Evolutionary conservation across 2,113 vertebrate species (phyloP).

Genomic region (Pterophyllum scalare): DNA sequence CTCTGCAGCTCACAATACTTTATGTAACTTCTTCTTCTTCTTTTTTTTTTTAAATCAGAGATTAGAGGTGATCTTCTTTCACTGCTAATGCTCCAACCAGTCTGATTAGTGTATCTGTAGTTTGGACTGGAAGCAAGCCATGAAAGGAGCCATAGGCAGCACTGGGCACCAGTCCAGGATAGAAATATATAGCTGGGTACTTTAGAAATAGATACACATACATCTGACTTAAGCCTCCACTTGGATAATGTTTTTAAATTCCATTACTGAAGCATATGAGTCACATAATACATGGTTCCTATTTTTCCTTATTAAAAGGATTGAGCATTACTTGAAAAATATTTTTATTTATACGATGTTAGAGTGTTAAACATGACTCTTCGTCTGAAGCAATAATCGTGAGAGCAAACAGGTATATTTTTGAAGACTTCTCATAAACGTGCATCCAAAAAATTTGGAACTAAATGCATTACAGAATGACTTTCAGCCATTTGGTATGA

Average conservation of each 20-base stretch:
- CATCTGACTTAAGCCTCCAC: constrained; percentile 33
- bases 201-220: constrained; percentile 48
- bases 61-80: constrained; percentile 72
- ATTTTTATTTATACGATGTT: neutral
- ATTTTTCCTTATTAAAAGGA: constrained; percentile 12
- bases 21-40: constrained; percentile 58
- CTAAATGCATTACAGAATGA: neutral
- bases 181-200: constrained; percentile 57
- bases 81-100: constrained; percentile 58
- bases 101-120: constrained; percentile 58
- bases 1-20: constrained; percentile 62
- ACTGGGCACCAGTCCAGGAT: constrained; percentile 49
- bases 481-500: neutral
- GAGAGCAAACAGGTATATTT: neutral
- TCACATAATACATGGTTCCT: constrained; percentile 2
- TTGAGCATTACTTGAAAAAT: constrained; percentile 8
- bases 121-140: constrained; percentile 63
- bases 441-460: neutral
- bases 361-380: neutral
- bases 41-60: constrained; percentile 33
- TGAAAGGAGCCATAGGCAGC: constrained; percentile 46
- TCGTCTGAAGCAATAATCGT: neutral
- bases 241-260: constrained; percentile 35
- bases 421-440: neutral
- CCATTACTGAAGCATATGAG: constrained; percentile 20